Percentiles rank a stretch among this genome's conserved stretches.
Evolutionary conservation across 2,113 vertebrate species (phyloP).

Genomic region (Neopipo cinnamomea): DNA sequence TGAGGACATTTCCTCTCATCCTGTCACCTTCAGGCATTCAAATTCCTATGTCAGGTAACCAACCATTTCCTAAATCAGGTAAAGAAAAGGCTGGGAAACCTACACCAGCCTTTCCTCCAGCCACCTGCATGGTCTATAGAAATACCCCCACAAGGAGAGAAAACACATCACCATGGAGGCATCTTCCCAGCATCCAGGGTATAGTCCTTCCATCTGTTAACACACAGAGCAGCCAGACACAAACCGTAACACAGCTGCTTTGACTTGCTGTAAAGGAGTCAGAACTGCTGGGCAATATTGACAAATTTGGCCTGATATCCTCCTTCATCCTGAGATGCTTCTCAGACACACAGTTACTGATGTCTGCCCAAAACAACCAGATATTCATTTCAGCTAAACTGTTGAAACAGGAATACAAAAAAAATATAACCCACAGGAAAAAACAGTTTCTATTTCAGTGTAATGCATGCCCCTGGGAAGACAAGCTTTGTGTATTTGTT

Average conservation of each 20-base stretch:
- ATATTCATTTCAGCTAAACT: background rate
- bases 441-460: background rate
- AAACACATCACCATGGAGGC: background rate
- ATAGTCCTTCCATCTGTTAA: background rate
- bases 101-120: background rate
- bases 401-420: background rate
- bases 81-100: background rate
- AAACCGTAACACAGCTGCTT: background rate
- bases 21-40: background rate
- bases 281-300: background rate
- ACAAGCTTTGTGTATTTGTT: background rate
- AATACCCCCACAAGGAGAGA: background rate
- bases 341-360: background rate
- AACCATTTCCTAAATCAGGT: background rate
- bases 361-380: rapidly evolving
- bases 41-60: background rate
- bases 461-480: background rate
- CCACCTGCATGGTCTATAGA: background rate
- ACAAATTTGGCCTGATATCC: rapidly evolving
- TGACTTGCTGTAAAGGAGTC: background rate
- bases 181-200: background rate
- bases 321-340: background rate
- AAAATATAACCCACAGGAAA: background rate
- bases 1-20: background rate
- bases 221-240: background rate